These are phyloP conservation scores for Porphyrio hochstetteri DNA, from an alignment of 2,113 vertebrate species.

Conservation along the genomic window DNA sequence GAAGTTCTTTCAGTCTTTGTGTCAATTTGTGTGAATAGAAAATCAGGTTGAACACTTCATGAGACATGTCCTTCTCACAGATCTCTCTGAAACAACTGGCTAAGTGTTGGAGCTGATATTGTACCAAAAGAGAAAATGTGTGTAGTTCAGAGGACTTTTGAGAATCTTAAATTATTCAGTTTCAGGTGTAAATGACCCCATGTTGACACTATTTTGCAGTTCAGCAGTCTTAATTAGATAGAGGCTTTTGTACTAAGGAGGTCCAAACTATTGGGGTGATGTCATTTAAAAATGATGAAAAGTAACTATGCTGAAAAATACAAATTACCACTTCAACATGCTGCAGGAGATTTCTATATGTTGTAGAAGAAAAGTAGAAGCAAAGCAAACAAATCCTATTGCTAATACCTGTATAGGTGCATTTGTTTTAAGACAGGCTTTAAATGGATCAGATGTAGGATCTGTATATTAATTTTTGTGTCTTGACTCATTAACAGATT, in stretches of 20 bases:
- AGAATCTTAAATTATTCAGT: background rate
- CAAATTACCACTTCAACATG: background rate
- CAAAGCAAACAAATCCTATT: background rate
- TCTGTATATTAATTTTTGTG: background rate
- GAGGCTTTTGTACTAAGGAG: accelerated
- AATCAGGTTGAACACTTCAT: background rate
- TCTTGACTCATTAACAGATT: background rate
- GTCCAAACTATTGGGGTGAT: background rate
- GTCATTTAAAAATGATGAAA: background rate
- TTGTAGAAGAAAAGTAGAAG: background rate
- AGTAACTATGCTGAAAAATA: background rate
- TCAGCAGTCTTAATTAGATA: background rate
- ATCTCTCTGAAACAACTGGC: background rate
- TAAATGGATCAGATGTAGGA: background rate
- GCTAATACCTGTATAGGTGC: background rate
- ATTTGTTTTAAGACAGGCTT: background rate
- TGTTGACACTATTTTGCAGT: background rate
- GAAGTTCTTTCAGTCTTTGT: background rate
- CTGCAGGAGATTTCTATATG: background rate
- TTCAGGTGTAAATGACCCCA: background rate
- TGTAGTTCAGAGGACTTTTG: background rate
- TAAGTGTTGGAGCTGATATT: background rate
- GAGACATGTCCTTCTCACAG: background rate
- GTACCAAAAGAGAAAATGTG: background rate
- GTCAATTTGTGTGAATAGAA: background rate